A percentile compares a stretch with the other conserved stretches of the same genome.
These are phyloP conservation scores for Menidia beryllina DNA, from an alignment of 2,113 vertebrate genomes.

Conservation along the genomic window DNA sequence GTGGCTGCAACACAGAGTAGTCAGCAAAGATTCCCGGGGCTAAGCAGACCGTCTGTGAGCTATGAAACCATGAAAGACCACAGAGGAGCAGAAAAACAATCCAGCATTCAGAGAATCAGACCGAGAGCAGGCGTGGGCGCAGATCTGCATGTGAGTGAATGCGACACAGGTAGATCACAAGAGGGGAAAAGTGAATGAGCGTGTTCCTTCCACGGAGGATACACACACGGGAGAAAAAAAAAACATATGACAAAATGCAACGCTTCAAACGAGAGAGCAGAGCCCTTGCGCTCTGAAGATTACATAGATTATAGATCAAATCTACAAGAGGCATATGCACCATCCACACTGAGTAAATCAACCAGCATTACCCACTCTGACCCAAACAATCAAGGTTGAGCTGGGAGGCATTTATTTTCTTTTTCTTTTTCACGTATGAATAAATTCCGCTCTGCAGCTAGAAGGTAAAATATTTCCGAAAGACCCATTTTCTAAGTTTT, in stretches of 20 bases:
- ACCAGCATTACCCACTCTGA: slow-evolving; percentile 33
- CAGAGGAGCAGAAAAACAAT: background rate
- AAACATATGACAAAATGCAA: slow-evolving; percentile 6
- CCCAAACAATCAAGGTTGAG: slow-evolving; percentile 42
- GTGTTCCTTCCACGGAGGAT: slow-evolving; percentile 4
- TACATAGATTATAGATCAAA: slow-evolving; percentile 57
- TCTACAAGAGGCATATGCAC: slow-evolving; percentile 19
- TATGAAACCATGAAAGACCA: slow-evolving; percentile 5
- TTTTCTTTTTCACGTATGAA: slow-evolving; percentile 34
- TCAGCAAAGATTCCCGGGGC: slow-evolving; percentile 49
- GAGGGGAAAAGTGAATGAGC: slow-evolving; percentile 3
- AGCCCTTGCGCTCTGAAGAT: slow-evolving; percentile 27
- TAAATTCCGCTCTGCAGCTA: slow-evolving; percentile 45
- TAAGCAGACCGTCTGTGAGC: slow-evolving; percentile 33
- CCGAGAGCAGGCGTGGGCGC: background rate
- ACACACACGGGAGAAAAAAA: slow-evolving; percentile 17
- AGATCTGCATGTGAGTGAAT: slow-evolving; percentile 17
- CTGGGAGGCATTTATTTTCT: slow-evolving; percentile 18
- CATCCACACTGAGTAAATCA: slow-evolving; percentile 44
- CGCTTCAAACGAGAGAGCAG: slow-evolving; percentile 33
- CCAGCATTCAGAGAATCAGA: background rate
- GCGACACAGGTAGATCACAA: background rate
- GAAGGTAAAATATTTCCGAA: slow-evolving; percentile 43
- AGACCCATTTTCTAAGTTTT: slow-evolving; percentile 26
- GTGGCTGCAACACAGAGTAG: slow-evolving; percentile 42